phyloP scores from a whole-genome alignment of 2,797 vertebrate genomes.

The Australoheros facetus region DNA sequence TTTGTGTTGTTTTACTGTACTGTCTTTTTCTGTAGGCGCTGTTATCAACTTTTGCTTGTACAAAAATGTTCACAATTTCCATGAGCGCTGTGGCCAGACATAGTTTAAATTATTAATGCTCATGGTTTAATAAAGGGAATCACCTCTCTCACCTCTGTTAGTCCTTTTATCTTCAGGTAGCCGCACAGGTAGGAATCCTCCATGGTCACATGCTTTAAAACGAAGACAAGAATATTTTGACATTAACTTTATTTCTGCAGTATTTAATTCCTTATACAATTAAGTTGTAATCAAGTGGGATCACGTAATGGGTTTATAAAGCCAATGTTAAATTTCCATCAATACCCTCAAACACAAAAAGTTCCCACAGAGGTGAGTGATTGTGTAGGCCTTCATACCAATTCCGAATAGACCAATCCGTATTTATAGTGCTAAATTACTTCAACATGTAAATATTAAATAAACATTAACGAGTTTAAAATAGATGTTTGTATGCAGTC shows the following conservation, averaged over 20 bases:
- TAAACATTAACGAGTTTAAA: background rate
- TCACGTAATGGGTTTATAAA: background rate
- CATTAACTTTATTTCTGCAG: background rate
- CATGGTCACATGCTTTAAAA: slow-evolving; percentile 92
- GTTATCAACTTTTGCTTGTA: background rate
- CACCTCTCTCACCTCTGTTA: slow-evolving; percentile 93
- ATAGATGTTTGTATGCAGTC: background rate
- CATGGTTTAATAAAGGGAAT: background rate
- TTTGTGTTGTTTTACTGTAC: background rate
- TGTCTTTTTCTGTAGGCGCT: background rate
- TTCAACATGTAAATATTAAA: background rate
- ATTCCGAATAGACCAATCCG: background rate
- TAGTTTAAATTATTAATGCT: slow-evolving; percentile 1
- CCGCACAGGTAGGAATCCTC: slow-evolving; percentile 97
- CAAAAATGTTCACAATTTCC: background rate
- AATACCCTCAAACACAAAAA: background rate
- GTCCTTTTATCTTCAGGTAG: slow-evolving; percentile 98
- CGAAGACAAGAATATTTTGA: background rate
- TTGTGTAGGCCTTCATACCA: background rate
- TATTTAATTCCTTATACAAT: background rate
- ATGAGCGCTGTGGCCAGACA: background rate
- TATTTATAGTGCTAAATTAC: background rate
- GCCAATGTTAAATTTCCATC: background rate
- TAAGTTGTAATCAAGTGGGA: background rate
- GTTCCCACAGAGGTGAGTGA: background rate